Evolutionary conservation across 2,888 invertebrate species (phyloP).

Genomic region (Melanostoma scalare): DNA sequence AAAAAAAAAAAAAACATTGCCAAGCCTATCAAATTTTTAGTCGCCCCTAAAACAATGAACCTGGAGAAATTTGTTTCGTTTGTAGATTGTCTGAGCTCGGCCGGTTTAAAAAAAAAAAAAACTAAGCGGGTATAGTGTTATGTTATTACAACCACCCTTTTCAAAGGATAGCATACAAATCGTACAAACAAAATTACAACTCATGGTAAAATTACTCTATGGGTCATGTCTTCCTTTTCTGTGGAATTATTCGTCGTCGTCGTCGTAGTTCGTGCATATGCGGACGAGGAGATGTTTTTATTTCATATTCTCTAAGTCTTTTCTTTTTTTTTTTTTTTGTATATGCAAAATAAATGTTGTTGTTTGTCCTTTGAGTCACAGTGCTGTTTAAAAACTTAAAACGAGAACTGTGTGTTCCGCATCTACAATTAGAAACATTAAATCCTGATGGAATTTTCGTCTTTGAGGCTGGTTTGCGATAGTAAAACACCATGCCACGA

Average conservation of each 20-base stretch:
- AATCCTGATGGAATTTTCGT: constrained; percentile 41
- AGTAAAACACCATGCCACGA: constrained; percentile 15
- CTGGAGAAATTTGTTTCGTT: not conserved
- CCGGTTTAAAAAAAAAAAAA: not conserved
- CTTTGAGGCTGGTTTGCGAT: constrained; percentile 21
- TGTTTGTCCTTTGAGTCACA: not conserved
- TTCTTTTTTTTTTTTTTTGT: constrained; percentile 4
- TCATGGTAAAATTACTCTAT: constrained; percentile 68
- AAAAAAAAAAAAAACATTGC: no score
- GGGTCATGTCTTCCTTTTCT: constrained; percentile 63
- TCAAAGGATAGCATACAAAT: constrained; percentile 17
- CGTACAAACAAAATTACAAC: constrained; percentile 67
- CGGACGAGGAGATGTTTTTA: constrained; percentile 19
- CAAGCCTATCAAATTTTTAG: no score
- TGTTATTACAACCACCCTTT: not conserved
- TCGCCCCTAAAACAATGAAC: no score
- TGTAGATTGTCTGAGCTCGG: constrained; percentile 1
- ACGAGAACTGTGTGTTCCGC: constrained; percentile 31
- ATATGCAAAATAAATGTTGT: constrained; percentile 7
- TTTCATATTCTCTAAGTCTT: not conserved
- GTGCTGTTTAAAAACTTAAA: constrained; percentile 39
- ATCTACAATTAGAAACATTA: constrained; percentile 65
- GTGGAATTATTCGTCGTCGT: constrained; percentile 51
- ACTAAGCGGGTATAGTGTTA: constrained; percentile 2
- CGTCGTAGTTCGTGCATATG: constrained; percentile 42